These are phyloP conservation scores for Hippopotamyrus pictus DNA, from an alignment of 2,797 vertebrate species.

Conservation along the genomic window DNA sequence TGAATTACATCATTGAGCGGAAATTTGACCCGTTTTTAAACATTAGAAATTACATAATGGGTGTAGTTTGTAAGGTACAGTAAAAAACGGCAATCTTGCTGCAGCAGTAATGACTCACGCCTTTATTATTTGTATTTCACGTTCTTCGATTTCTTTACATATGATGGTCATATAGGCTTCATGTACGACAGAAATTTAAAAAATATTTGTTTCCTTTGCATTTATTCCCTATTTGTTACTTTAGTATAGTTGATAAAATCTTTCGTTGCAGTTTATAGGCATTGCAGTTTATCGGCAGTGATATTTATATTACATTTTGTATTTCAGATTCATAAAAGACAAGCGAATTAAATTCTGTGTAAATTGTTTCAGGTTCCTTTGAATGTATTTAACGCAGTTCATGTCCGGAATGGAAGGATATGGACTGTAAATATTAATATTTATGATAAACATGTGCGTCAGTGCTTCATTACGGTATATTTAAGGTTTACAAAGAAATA, in stretches of 20 bases:
- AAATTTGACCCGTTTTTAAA: background rate
- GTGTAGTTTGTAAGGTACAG: background rate
- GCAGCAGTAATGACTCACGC: background rate
- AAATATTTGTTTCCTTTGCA: background rate
- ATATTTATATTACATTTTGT: background rate
- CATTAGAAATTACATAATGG: background rate
- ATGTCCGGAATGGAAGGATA: background rate
- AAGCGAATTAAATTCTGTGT: background rate
- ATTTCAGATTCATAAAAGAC: background rate
- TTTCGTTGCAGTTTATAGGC: background rate
- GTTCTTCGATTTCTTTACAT: background rate
- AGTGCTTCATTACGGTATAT: background rate
- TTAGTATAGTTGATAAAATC: background rate
- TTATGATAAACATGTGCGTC: background rate
- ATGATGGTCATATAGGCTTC: background rate
- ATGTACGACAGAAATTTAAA: background rate
- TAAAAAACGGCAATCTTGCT: background rate
- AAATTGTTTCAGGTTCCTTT: background rate
- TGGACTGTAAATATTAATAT: background rate
- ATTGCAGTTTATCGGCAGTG: background rate
- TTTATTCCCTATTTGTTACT: background rate
- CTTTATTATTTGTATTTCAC: background rate
- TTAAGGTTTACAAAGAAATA: background rate
- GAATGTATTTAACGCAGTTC: background rate
- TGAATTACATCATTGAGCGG: conserved; percentile 5